Conservation (phyloP, 2,888 invertebrate genomes). For the Euplagia quadripunctaria region DNA sequence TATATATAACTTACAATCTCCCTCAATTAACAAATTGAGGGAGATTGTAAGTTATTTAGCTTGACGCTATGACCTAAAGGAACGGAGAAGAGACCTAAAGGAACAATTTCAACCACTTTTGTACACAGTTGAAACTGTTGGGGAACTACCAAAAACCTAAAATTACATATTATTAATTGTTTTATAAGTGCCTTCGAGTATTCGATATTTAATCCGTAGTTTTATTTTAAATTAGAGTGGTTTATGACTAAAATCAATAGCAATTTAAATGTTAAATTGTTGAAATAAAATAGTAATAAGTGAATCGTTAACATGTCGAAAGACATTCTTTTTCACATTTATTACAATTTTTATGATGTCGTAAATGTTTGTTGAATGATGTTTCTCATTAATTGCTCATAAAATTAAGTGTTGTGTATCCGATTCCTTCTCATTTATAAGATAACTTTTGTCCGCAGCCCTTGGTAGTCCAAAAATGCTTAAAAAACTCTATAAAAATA, state of each 20-base stretch:
- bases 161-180: too few species aligned
- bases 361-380: not conserved
- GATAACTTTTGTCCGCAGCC: not conserved
- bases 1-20: too few species aligned
- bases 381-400: not conserved
- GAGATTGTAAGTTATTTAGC: not conserved
- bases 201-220: too few species aligned
- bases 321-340: not conserved
- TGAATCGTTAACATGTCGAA: not conserved
- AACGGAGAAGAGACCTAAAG: not conserved
- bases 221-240: too few species aligned
- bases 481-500: too few species aligned
- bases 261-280: not conserved
- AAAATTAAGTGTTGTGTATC: not conserved
- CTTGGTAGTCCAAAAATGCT: not conserved
- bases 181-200: too few species aligned
- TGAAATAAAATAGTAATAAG: not conserved
- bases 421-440: not conserved
- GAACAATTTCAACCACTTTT: not conserved
- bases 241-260: not conserved
- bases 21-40: not conserved
- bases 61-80: too few species aligned
- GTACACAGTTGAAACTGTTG: not conserved
- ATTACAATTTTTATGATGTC: not conserved
- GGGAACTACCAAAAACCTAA: too few species aligned